Conservation (phyloP, 2,888 invertebrate genomes). For the Neuroscelio doddi region DNA sequence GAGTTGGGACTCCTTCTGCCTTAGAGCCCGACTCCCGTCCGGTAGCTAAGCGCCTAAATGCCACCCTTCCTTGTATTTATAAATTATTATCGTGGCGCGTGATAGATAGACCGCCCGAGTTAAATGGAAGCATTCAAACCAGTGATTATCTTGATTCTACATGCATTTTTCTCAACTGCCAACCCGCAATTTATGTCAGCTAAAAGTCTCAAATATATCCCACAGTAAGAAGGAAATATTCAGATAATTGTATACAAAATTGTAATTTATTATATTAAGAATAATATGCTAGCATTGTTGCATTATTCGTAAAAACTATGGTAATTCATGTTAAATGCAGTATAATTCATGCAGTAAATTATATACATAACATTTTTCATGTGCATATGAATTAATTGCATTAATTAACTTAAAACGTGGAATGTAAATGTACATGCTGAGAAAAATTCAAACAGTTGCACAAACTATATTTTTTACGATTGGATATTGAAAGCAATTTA, state of each 20-base stretch:
- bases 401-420: too few relatives aligned
- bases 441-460: too few relatives aligned
- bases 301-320: too few relatives aligned
- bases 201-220: conserved; percentile 18
- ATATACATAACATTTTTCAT: too few relatives aligned
- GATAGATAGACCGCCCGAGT: conserved; percentile 57
- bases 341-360: too few relatives aligned
- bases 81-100: conserved; percentile 59
- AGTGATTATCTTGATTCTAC: conserved; percentile 57
- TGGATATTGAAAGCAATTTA: too few relatives aligned
- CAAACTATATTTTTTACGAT: too few relatives aligned
- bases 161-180: conserved; percentile 36
- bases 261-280: not conserved
- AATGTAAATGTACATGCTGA: too few relatives aligned
- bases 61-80: conserved; percentile 57
- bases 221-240: conserved; percentile 9
- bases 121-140: conserved; percentile 55
- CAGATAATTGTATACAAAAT: conserved; percentile 4
- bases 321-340: too few relatives aligned
- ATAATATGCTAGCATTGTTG: too few relatives aligned
- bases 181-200: conserved; percentile 33
- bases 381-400: too few relatives aligned
- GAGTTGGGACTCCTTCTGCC: conserved; percentile 11
- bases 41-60: conserved; percentile 55
- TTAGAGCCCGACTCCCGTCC: conserved; percentile 50